Conservation (phyloP, 2,888 invertebrate genomes). For the Tachina fera region DNA sequence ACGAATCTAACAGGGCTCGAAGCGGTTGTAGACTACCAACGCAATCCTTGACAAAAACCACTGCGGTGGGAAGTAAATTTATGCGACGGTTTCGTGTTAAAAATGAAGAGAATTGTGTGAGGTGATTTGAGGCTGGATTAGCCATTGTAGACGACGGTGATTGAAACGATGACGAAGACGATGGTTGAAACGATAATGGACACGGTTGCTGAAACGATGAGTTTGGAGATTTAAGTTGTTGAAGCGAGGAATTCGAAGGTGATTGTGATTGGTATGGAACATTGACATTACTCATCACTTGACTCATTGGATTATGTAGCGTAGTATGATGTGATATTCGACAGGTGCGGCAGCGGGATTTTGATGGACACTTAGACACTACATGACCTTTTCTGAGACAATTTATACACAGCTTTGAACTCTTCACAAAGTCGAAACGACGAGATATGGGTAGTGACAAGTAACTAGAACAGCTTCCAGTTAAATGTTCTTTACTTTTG, state of each 20-base stretch:
- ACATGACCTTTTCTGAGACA: conserved; percentile 35
- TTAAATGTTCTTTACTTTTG: conserved; percentile 16
- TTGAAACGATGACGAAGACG: background rate
- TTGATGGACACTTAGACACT: conserved; percentile 14
- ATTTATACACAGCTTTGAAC: conserved; percentile 14
- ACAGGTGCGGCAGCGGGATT: conserved; percentile 38
- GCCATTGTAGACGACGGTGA: background rate
- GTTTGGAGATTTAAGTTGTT: background rate
- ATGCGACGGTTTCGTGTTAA: background rate
- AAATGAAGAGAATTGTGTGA: conserved; percentile 2
- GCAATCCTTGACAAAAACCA: conserved; percentile 40
- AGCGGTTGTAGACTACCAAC: conserved; percentile 45
- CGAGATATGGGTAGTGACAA: conserved; percentile 3
- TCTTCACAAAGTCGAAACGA: conserved; percentile 18
- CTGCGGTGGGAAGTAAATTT: conserved; percentile 29
- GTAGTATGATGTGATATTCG: conserved; percentile 24
- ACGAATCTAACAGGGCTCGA: conserved; percentile 32
- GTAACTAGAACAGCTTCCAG: background rate
- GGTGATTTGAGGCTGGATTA: conserved; percentile 9
- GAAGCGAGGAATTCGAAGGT: background rate
- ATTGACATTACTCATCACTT: too few relatives aligned
- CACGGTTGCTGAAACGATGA: background rate
- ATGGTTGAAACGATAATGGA: background rate
- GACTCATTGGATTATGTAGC: conserved; percentile 1
- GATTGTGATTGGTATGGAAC: too few relatives aligned